These are phyloP conservation scores for Atopsyche davidsoni DNA, from an alignment of 1,140 invertebrate species.

Conservation along the genomic window DNA sequence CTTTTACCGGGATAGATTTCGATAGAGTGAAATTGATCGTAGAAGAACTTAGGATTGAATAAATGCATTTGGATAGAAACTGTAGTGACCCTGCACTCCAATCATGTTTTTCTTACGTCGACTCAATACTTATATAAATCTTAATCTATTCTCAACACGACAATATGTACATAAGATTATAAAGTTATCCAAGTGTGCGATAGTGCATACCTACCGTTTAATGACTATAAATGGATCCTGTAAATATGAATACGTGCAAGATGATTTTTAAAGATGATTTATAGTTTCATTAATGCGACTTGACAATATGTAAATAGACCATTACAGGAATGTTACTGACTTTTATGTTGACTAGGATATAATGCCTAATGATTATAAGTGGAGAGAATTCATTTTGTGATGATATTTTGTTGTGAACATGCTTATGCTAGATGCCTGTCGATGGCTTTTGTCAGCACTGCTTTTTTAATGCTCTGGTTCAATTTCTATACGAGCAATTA, in stretches of 20 bases:
- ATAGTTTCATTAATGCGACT: slow-evolving; percentile 47
- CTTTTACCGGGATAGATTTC: slow-evolving; percentile 26
- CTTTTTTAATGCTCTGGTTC: slow-evolving; percentile 8
- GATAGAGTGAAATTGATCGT: slow-evolving; percentile 20
- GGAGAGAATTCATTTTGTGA: slow-evolving; percentile 18
- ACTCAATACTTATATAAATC: slow-evolving; percentile 35
- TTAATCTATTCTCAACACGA: slow-evolving; percentile 48
- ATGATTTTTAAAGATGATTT: slow-evolving; percentile 33
- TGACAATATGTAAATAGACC: slow-evolving; percentile 47
- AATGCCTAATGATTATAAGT: slow-evolving; percentile 12
- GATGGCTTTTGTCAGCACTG: slow-evolving; percentile 13
- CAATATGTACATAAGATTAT: slow-evolving; percentile 53
- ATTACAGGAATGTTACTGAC: slow-evolving; percentile 35
- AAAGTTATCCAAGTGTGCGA: slow-evolving; percentile 23
- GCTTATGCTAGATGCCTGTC: slow-evolving; percentile 20
- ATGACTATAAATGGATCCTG: slow-evolving; percentile 16
- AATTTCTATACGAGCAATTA: slow-evolving; percentile 8
- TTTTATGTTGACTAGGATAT: slow-evolving; percentile 16
- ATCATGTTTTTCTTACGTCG: slow-evolving; percentile 24
- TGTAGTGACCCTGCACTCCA: slow-evolving; percentile 27
- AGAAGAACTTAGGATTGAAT: slow-evolving; percentile 11
- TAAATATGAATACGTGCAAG: slow-evolving; percentile 24
- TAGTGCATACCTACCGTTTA: slow-evolving; percentile 6
- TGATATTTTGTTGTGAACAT: slow-evolving; percentile 15
- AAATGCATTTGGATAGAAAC: slow-evolving; percentile 22